These are phyloP conservation scores for Paraplagusia blochii DNA, from an alignment of 2,113 vertebrate species.

Conservation along the genomic window DNA sequence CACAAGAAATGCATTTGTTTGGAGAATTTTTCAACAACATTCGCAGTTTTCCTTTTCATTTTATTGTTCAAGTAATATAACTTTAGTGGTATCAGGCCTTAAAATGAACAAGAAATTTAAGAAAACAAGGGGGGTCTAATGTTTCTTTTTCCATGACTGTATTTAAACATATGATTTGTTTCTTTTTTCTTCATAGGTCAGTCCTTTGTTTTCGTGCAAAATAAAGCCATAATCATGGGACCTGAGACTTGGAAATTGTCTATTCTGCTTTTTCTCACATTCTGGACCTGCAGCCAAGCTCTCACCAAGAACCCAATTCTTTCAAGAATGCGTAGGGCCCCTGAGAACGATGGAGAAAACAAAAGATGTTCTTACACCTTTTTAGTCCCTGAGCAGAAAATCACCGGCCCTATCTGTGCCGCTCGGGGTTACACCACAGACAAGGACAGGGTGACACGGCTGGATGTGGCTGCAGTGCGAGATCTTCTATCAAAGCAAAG, in stretches of 20 bases:
- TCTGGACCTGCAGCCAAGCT: constrained; percentile 53
- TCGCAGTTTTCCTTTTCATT: too few species aligned
- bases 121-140: too few species aligned
- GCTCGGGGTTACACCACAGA: constrained; percentile 76
- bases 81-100: too few species aligned
- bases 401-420: constrained; percentile 95
- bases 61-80: too few species aligned
- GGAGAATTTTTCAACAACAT: too few species aligned
- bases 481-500: constrained; percentile 91
- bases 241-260: constrained; percentile 61
- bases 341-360: constrained; percentile 70
- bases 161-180: not conserved
- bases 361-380: constrained; percentile 96
- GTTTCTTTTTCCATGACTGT: too few species aligned
- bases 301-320: constrained; percentile 54
- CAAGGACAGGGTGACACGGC: constrained; percentile 86
- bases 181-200: constrained; percentile 41
- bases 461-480: constrained; percentile 90
- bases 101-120: too few species aligned
- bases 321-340: constrained; percentile 77
- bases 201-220: constrained; percentile 31
- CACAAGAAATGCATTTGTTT: too few species aligned
- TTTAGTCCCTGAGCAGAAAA: constrained; percentile 95
- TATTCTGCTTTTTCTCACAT: constrained; percentile 54
- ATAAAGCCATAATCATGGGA: constrained; percentile 54